These are phyloP conservation scores for Ceyx melanurus DNA, from an alignment of 2,113 vertebrate genomes.

Conservation along the genomic window DNA sequence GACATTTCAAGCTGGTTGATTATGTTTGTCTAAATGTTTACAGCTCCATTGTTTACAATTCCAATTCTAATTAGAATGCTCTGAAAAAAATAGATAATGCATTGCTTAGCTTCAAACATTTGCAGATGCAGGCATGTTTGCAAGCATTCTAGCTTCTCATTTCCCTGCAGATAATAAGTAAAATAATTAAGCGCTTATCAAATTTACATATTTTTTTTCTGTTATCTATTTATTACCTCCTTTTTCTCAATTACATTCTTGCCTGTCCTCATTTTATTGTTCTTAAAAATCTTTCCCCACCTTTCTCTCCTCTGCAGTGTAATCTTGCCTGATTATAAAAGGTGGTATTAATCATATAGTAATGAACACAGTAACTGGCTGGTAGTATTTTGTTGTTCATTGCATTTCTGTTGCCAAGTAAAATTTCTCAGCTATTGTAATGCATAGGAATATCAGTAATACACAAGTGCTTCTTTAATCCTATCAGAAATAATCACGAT, in stretches of 20 bases:
- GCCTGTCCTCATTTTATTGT: neutral
- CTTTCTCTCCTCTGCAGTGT: neutral
- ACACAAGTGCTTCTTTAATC: neutral
- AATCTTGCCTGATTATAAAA: neutral
- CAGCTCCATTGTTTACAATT: neutral
- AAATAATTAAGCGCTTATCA: slow-evolving; percentile 12
- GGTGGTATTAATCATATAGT: neutral
- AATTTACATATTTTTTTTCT: neutral
- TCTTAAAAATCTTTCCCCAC: neutral
- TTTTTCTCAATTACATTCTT: neutral
- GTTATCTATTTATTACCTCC: neutral
- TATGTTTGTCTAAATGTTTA: neutral
- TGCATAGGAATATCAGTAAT: neutral
- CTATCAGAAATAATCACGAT: neutral
- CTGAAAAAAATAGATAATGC: neutral
- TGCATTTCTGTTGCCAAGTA: neutral
- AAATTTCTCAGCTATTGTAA: neutral
- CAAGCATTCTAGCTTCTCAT: neutral
- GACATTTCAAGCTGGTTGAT: neutral
- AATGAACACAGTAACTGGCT: neutral
- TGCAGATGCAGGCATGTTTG: neutral
- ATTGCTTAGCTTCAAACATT: neutral
- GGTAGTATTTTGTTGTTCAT: neutral
- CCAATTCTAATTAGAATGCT: slow-evolving; percentile 1
- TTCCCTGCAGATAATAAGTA: slow-evolving; percentile 2